Percentiles rank a stretch among this genome's conserved stretches.
These are phyloP conservation scores for Sceliomorpha sp. DNA, from an alignment of 2,888 invertebrate species.

Conservation along the genomic window DNA sequence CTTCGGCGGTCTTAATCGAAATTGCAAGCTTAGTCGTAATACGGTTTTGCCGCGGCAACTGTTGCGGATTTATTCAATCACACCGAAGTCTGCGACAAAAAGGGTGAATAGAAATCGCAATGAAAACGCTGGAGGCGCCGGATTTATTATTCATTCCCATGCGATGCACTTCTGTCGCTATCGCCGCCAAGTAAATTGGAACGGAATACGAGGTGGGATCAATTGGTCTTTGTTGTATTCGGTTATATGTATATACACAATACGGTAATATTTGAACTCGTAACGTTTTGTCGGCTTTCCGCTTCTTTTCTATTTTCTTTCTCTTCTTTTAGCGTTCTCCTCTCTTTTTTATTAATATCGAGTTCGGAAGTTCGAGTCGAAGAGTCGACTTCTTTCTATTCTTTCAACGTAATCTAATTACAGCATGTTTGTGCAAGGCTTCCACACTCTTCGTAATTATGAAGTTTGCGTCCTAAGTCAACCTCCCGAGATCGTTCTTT, in stretches of 20 bases:
- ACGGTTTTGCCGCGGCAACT: conserved; percentile 60
- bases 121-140: conserved; percentile 13
- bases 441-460: conserved; percentile 63
- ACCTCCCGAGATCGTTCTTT: conserved; percentile 45
- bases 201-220: no score
- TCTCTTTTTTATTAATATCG: conserved; percentile 8
- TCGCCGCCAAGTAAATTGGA: no score
- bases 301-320: neutral
- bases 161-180: neutral
- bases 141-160: conserved; percentile 39
- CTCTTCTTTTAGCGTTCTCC: neutral
- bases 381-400: conserved; percentile 24
- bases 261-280: neutral
- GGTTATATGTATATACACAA: neutral
- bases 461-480: conserved; percentile 66
- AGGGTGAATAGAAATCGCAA: conserved; percentile 41
- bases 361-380: conserved; percentile 2
- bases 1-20: conserved; percentile 62
- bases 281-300: neutral
- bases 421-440: conserved; percentile 61
- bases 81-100: conserved; percentile 35
- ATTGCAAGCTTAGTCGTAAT: conserved; percentile 65
- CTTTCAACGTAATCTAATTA: conserved; percentile 37
- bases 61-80: conserved; percentile 63
- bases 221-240: no score